A percentile compares a stretch with the other conserved stretches of the same genome.
These are phyloP conservation scores for Oncorhynchus masou DNA, from an alignment of 2,113 vertebrate genomes.

Conservation along the genomic window DNA sequence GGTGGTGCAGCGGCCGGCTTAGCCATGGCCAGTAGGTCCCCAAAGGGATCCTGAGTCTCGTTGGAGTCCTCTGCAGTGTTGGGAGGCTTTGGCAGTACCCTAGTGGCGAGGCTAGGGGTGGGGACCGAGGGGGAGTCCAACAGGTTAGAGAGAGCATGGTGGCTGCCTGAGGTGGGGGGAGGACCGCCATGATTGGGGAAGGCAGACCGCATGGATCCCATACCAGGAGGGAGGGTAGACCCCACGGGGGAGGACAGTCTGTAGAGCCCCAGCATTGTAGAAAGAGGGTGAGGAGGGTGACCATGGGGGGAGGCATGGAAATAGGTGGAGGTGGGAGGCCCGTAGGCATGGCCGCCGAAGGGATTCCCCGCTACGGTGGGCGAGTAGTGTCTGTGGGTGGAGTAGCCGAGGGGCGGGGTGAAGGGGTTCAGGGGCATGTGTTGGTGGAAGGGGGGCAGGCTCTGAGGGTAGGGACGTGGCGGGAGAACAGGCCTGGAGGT, in stretches of 20 bases:
- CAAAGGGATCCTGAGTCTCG: conserved; percentile 85
- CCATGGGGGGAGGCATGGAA: conserved; percentile 69
- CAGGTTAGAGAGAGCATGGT: conserved; percentile 65
- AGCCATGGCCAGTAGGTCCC: conserved; percentile 85
- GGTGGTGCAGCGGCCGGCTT: conserved; percentile 68
- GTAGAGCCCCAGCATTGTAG: conserved; percentile 80
- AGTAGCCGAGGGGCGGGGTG: conserved; percentile 66
- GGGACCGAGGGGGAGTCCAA: conserved; percentile 55
- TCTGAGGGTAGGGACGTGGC: conserved; percentile 67
- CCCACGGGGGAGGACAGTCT: conserved; percentile 72
- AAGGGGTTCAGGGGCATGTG: conserved; percentile 85
- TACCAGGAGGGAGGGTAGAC: conserved; percentile 56
- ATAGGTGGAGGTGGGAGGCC: conserved; percentile 68
- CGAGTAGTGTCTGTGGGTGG: conserved; percentile 72
- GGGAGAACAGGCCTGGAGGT: conserved; percentile 56
- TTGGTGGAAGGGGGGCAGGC: conserved; percentile 64
- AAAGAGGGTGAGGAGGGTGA: conserved; percentile 57
- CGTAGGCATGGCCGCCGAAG: conserved; percentile 72
- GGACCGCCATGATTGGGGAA: conserved; percentile 40
- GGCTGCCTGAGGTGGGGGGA: conserved; percentile 64
- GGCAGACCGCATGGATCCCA: conserved; percentile 30
- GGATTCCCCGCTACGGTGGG: conserved; percentile 75
- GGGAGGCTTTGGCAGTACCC: conserved; percentile 66
- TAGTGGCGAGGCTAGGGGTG: conserved; percentile 46
- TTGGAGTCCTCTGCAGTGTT: conserved; percentile 59